phyloP scores from a whole-genome alignment of 2,888 invertebrate species.

The Drosophila rellima region DNA sequence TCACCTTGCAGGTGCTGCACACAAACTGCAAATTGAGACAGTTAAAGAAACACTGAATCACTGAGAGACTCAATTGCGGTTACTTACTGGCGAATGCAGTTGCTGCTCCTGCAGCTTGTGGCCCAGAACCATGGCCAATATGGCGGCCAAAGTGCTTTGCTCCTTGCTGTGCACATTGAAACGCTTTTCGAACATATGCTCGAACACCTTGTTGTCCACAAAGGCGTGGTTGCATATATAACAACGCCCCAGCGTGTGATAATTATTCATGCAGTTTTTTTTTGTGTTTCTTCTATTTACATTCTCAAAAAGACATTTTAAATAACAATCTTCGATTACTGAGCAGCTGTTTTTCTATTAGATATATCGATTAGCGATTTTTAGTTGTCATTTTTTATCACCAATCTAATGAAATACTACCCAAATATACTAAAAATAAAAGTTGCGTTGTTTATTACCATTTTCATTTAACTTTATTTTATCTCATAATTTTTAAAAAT shows the following conservation, averaged over 20 bases:
- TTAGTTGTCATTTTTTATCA: background rate
- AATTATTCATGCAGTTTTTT: background rate
- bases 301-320: background rate
- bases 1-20: slow-evolving; percentile 66
- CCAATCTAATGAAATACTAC: background rate
- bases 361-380: background rate
- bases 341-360: background rate
- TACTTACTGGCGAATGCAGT: slow-evolving; percentile 40
- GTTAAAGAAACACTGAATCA: background rate
- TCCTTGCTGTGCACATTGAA: slow-evolving; percentile 11
- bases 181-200: slow-evolving; percentile 47
- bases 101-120: slow-evolving; percentile 7
- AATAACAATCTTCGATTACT: background rate
- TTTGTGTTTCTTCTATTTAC: background rate
- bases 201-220: slow-evolving; percentile 27
- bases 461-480: no score
- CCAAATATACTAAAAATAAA: background rate
- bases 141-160: slow-evolving; percentile 15
- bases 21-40: slow-evolving; percentile 49
- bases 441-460: no score
- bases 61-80: background rate
- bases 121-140: slow-evolving; percentile 27
- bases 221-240: slow-evolving; percentile 38
- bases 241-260: slow-evolving; percentile 9
- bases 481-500: no score